Evolutionary conservation across 2,797 vertebrate genomes (phyloP), one percentile per base, ranked within the genome.

Genomic region (Scleropages formosus): DNA sequence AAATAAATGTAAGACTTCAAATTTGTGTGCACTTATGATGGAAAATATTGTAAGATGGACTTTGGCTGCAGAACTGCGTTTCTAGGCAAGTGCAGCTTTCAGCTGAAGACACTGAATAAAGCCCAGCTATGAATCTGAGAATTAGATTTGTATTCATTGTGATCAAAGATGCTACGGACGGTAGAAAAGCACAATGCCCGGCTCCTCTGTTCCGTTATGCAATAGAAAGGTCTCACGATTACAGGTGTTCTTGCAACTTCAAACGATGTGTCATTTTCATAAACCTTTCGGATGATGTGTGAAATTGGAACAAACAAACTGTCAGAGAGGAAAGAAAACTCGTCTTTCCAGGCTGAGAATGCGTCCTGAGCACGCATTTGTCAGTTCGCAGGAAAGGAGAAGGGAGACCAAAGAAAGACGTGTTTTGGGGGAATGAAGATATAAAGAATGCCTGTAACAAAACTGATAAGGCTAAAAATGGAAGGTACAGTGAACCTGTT

Each of bases 181-280:
- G 31, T 61, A 4, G 46, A 64, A 44, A 61, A n/a, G 39, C 16
- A n/a, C 20, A 15, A 18, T 22, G 24, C 20, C 39, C 0, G 0
- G n/a, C n/a, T 22, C 27, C 47, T 24, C n/a, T 75, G 65, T 15
- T 39, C 7, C 20, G 31, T 60, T 75, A 75, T 51, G 68, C 26
- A 51, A 69, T n/a, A 18, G 44, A 18, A 16, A 58, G 24, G 58
- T 24, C 58, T 26, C 16, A 18, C 46, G 44, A 69, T 76, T 53
- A 44, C 31, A 16, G 20, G 39, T n/a, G 74, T 62, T 58, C n/a
- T n/a, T 70, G 70, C 49, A 53, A 74, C 16, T 75, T 69, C 44
- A 63, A 16, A 39, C 20, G 44, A 51, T 56, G 24, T 46, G 24
- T 56, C 46, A 20, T 61, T 60, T 44, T 20, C 44, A 53, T 13